Evolutionary conservation across 2,797 vertebrate species (phyloP).

Genomic region (Paratrypauchen microcephalus): DNA sequence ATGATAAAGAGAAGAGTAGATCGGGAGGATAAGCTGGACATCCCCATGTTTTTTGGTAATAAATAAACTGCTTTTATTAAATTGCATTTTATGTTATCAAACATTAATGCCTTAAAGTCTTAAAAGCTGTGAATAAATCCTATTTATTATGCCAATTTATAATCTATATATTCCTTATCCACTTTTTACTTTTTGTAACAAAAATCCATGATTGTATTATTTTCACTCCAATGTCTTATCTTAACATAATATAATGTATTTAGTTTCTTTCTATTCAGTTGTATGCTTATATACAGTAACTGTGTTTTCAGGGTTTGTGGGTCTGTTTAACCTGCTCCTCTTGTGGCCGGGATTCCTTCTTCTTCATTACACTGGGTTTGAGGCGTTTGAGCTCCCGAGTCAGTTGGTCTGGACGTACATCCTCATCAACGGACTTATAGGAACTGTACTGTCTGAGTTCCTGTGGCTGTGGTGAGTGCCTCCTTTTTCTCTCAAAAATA

Average conservation of each 20-base stretch:
- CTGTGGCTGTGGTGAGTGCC: slow-evolving; percentile 92
- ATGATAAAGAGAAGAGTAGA: slow-evolving; percentile 97
- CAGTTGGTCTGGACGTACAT: slow-evolving; percentile 93
- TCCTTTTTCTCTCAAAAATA: no score
- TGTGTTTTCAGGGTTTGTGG: slow-evolving; percentile 88
- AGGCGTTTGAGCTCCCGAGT: slow-evolving; percentile 93
- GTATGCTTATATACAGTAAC: background rate
- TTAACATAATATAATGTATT: background rate
- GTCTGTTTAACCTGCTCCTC: slow-evolving; percentile 93
- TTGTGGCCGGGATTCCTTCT: slow-evolving; percentile 96
- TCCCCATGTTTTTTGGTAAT: slow-evolving; percentile 97
- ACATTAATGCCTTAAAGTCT: no score
- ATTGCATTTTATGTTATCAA: no score
- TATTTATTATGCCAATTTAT: no score
- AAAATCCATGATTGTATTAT: background rate
- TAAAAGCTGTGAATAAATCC: no score
- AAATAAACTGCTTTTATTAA: background rate
- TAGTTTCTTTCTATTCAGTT: background rate
- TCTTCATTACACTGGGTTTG: slow-evolving; percentile 93
- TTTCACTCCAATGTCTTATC: background rate
- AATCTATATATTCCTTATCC: no score
- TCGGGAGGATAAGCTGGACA: slow-evolving; percentile 94
- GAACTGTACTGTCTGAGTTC: slow-evolving; percentile 95
- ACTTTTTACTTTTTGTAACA: background rate
- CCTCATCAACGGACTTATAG: slow-evolving; percentile 93